Evolutionary conservation across 2,113 vertebrate genomes (phyloP), one percentile per base, ranked within the genome.

Genomic region (Nyctereutes procyonoides): DNA sequence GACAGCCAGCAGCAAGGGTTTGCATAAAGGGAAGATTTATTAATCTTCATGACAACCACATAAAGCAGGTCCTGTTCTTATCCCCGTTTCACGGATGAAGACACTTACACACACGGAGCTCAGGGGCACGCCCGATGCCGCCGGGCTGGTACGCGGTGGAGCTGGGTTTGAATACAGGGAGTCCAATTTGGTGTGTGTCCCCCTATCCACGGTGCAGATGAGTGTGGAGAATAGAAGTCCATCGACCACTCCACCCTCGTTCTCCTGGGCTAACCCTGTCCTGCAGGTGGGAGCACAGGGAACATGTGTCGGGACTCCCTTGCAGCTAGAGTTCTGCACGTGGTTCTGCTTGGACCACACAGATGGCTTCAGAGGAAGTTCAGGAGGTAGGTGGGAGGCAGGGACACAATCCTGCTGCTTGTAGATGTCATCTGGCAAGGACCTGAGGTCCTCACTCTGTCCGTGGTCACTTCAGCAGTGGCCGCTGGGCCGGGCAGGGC

Each of bases 291-390:
- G 16, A 73, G 35, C 20, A 38, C 65, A 14, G 35, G n/a, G 43
- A 43, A 11, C 26, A 43, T 15, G 28, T 12, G 16, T 35, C 67
- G 11, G 80, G 56, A 92, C 76, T 94, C 93, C 95, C 84, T 96
- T 95, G 95, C 95, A 90, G 88, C 97, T 96, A 88, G 76, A 65
- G 5, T 1, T 92, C 55, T 85, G 20, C 26, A 1, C 9, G 1
- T 12, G 30, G 8, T 38, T 76, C 76, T 10, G 16, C 38, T 16
- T 56, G 53, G 20, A 20, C 56, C 38, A 3, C 2, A 6, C 19
- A 85, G 43, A 65, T 73, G 32, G 51, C 63, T 65, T 82, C 48
- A 30, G 16, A 10, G 19, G 74, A 53, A 15, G 11, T 60, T 55
- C 63, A 63, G 74, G 48, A 73, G 22, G 10, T 3, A 32, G 88